phyloP scores from a whole-genome alignment of 2,113 vertebrate species.

The Bothrops jararaca region DNA sequence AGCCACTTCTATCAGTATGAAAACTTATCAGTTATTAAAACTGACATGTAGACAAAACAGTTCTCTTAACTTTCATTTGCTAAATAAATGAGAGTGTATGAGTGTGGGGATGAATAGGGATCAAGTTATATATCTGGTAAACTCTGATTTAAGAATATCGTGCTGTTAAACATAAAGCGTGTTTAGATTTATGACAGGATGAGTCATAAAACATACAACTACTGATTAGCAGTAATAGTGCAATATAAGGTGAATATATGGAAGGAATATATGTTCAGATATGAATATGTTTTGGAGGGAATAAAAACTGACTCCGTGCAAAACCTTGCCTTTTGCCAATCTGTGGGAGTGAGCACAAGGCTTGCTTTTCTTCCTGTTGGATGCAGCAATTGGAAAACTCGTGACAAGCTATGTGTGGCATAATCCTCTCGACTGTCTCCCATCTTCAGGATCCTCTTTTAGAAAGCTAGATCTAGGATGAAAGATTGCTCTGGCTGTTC shows the following conservation, averaged over 20 bases:
- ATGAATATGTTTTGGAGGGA: not conserved
- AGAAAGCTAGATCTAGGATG: not conserved
- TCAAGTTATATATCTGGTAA: constrained; percentile 12
- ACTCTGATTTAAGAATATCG: constrained; percentile 12
- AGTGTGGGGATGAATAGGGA: not conserved
- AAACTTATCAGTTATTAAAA: constrained; percentile 7
- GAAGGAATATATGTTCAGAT: not conserved
- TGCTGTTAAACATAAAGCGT: not conserved
- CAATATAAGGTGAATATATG: not conserved
- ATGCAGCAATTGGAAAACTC: not conserved
- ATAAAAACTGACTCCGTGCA: not conserved
- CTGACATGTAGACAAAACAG: constrained; percentile 16
- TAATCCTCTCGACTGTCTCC: not conserved
- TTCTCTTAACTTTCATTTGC: not conserved
- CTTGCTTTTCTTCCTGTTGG: not conserved
- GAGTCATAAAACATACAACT: not conserved
- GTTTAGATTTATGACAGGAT: not conserved
- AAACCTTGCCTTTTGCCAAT: not conserved
- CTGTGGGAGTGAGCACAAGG: not conserved
- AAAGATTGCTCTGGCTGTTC: not conserved
- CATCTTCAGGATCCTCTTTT: not conserved
- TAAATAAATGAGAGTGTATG: not conserved
- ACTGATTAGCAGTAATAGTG: not conserved
- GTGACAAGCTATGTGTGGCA: not conserved
- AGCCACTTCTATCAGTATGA: not conserved